Evolutionary conservation across 2,113 vertebrate genomes (phyloP), one percentile per base, ranked within the genome.

Genomic region (Pimephales promelas): DNA sequence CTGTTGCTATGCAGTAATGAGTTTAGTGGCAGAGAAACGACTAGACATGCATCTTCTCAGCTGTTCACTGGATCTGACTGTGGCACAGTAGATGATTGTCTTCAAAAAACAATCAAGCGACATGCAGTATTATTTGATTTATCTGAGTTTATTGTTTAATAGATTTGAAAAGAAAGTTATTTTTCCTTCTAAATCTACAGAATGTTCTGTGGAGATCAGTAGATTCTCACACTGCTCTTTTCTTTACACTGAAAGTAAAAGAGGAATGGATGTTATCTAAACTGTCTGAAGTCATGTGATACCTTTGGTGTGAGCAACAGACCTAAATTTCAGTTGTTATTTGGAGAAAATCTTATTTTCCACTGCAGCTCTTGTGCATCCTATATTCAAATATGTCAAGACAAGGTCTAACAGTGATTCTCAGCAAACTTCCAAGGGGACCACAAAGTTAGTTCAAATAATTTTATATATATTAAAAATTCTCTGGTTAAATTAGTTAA

Each of bases 1-100:
- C 28, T 52, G 52, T 84, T 81, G 52, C 71, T 85, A 36, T 78
- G 81, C 74, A 76, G 78, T 73, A 0, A 84, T 56, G 83, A n/a
- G 61, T 43, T 83, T 31, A 1, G 0, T 64, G 82, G 83, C 13
- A 22, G 72, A 70, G 62, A 70, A 74, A 14, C 72, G n/a, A 26
- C 59, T 16, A 26, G 83, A 81, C 56, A 79, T 79, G 57, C 40
- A 62, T 62, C 40, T 47, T 62, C 76, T 79, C 14, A 75, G 71
- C 79, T 81, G 43, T 81, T 81, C 59, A 24, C 62, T 75, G 18
- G 14, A 64, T 79, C 77, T 79, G 77, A 28, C 64, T 71, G 59
- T 68, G 57, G 16, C 47, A 22, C 54, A 40, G 43, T 5, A 62
- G 64, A 45, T 75, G 64, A n/a, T 56, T 45, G 10, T 52, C 26